Evolutionary conservation across 1,140 invertebrate species (phyloP), one percentile per base, ranked within the genome.

Genomic region (Yoshiicerus persimilis): DNA sequence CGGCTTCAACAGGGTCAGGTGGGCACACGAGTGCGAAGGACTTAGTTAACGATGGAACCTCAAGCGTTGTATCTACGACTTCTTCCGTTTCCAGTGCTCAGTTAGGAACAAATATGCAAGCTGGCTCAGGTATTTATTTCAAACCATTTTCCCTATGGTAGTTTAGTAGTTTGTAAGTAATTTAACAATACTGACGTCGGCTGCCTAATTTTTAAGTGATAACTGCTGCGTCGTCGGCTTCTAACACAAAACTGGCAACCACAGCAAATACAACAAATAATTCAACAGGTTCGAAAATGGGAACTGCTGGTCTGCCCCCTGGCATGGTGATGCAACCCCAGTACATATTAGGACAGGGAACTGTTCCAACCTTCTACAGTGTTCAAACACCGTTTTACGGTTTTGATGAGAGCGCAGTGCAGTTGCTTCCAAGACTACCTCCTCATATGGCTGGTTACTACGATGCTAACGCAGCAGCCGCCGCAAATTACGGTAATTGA

Each of bases 281-380:
- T 56, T 23, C 77, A 25, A 83, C 36, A 47, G 89, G 87, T 87
- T 64, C 89, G 23, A 89, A 89, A 66, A 89, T 88, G 86, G 80
- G 75, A 16, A 56, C 38, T 41, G 23, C 38, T 47, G 85, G 88
- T 27, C 87, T 91, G 16, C 90, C 90, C 3, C 90, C 90, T n/a
- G 90, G 90, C 5, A 91, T 91, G 89, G 56, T 89, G n/a, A 89
- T 91, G 86, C 87, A 86, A 30, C 90, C 90, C 6, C 90, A 90
- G 84, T 91, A 91, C 80, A 91, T 91, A 86, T 39, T 91, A 36
- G 87, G 87, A 56, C 90, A 89, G 86, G 84, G 83, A 86, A 86
- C 87, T 23, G 75, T 89, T 75, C 88, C 89, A 77, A 36, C 83
- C 25, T 90, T 91, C 32, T 91, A 91, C 70, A 84, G 87, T 56